A percentile compares a stretch with the other conserved stretches of the same genome.
Evolutionary conservation across 2,888 invertebrate genomes (phyloP).

Genomic region (Parascotia fuliginaria): DNA sequence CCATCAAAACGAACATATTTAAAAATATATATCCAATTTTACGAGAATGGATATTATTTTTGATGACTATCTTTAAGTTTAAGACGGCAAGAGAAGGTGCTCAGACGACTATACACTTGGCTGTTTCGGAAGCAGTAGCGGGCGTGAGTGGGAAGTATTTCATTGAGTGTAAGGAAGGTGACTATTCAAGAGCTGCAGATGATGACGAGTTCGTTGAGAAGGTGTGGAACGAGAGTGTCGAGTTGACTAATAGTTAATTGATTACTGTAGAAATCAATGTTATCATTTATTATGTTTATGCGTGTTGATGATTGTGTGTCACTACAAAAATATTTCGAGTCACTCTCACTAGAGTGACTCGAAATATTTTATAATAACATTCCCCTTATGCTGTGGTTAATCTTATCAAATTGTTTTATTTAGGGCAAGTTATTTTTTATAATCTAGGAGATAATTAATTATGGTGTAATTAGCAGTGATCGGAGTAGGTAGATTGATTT

Average conservation of each 20-base stretch:
- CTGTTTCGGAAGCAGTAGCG: slow-evolving; percentile 89
- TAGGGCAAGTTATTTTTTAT: too few species aligned
- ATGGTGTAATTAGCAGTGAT: too few species aligned
- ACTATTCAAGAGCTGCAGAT: slow-evolving; percentile 81
- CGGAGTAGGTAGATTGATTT: too few species aligned
- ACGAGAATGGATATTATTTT: slow-evolving; percentile 79
- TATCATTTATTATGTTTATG: too few species aligned
- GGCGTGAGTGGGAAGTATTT: slow-evolving; percentile 90
- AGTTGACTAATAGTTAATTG: slow-evolving; percentile 46
- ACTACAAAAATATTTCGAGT: too few species aligned
- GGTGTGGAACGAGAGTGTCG: slow-evolving; percentile 88
- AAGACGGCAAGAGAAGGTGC: slow-evolving; percentile 91
- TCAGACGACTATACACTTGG: slow-evolving; percentile 90
- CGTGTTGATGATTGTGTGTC: too few species aligned
- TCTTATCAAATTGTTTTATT: too few species aligned
- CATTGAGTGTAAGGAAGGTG: slow-evolving; percentile 88
- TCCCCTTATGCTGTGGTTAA: too few species aligned
- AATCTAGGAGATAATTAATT: too few species aligned
- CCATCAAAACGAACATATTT: slow-evolving; percentile 92
- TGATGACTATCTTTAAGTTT: slow-evolving; percentile 85
- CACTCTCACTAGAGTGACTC: too few species aligned
- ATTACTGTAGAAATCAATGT: too few species aligned
- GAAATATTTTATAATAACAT: too few species aligned
- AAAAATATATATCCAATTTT: slow-evolving; percentile 77
- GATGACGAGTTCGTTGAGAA: slow-evolving; percentile 89